phyloP scores from a whole-genome alignment of 2,888 invertebrate species.

The Aspidiotus destructor region DNA sequence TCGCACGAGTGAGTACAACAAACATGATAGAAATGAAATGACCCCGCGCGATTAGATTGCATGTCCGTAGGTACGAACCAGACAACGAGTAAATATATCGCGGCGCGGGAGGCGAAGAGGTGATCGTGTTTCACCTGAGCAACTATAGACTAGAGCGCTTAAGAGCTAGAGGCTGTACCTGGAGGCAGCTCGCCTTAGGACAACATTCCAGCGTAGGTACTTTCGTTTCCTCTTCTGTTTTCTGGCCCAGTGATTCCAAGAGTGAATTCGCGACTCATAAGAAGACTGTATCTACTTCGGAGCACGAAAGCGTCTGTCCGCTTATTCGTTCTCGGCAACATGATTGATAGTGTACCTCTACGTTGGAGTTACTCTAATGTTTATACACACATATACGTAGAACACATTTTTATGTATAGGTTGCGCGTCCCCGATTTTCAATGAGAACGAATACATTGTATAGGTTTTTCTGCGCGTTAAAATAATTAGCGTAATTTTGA shows the following conservation, averaged over 20 bases:
- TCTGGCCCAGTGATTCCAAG: constrained; percentile 31
- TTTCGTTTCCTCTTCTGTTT: constrained; percentile 20
- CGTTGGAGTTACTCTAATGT: too few species aligned
- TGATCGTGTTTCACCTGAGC: constrained; percentile 31
- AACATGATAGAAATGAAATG: constrained; percentile 30
- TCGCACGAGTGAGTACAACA: constrained; percentile 11
- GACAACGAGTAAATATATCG: background rate
- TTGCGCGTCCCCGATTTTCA: too few species aligned
- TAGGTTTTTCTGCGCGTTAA: too few species aligned
- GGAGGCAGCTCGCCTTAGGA: constrained; percentile 33
- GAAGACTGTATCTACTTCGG: background rate
- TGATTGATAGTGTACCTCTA: too few species aligned
- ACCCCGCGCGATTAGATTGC: constrained; percentile 30
- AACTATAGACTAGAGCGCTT: background rate
- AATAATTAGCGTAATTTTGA: too few species aligned
- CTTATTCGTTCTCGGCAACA: too few species aligned
- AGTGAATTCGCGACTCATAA: constrained; percentile 16
- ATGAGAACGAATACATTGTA: too few species aligned
- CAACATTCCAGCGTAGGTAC: constrained; percentile 28
- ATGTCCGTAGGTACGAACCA: background rate
- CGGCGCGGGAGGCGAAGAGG: constrained; percentile 19
- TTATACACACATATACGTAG: too few species aligned
- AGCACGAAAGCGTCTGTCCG: too few species aligned
- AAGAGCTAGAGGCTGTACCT: constrained; percentile 29
- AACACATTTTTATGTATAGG: too few species aligned